A percentile compares a stretch with the other conserved stretches of the same genome.
Conservation (phyloP, 2,113 vertebrate genomes). For the Thunnus maccoyii region DNA sequence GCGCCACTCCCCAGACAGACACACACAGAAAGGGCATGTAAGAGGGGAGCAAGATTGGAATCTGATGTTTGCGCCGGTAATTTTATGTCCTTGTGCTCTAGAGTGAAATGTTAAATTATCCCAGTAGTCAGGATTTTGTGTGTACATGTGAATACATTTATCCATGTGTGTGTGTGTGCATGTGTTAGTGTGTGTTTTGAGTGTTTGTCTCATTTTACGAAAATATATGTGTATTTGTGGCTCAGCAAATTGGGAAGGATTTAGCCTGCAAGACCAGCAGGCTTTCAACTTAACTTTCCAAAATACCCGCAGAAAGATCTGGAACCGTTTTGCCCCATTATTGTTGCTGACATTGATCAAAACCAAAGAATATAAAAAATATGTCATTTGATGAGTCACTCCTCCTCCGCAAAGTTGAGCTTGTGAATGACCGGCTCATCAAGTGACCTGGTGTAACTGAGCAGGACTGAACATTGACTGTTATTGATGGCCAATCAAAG, state of each 20-base stretch:
- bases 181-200: neutral
- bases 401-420: slow-evolving; percentile 21
- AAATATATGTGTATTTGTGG: slow-evolving; percentile 24
- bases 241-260: slow-evolving; percentile 28
- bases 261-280: slow-evolving; percentile 24
- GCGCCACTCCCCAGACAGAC: slow-evolving; percentile 59
- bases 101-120: slow-evolving; percentile 49
- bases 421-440: slow-evolving; percentile 26
- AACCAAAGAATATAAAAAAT: slow-evolving; percentile 32
- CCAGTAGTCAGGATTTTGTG: slow-evolving; percentile 8
- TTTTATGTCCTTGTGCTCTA: slow-evolving; percentile 10
- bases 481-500: slow-evolving; percentile 69
- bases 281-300: slow-evolving; percentile 39
- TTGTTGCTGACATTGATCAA: slow-evolving; percentile 34
- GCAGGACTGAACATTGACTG: slow-evolving; percentile 57
- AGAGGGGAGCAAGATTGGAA: slow-evolving; percentile 37
- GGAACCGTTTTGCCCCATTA: slow-evolving; percentile 31
- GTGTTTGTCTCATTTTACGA: slow-evolving; percentile 25
- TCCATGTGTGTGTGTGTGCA: neutral
- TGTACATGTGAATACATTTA: slow-evolving; percentile 14
- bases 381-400: slow-evolving; percentile 56
- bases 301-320: slow-evolving; percentile 44
- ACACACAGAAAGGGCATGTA: slow-evolving; percentile 56
- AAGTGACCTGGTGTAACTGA: slow-evolving; percentile 32
- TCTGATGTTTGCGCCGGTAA: slow-evolving; percentile 40